Evolutionary conservation across 2,888 invertebrate genomes (phyloP), one percentile per base, ranked within the genome.

Genomic region (Caenorhabditis afra): DNA sequence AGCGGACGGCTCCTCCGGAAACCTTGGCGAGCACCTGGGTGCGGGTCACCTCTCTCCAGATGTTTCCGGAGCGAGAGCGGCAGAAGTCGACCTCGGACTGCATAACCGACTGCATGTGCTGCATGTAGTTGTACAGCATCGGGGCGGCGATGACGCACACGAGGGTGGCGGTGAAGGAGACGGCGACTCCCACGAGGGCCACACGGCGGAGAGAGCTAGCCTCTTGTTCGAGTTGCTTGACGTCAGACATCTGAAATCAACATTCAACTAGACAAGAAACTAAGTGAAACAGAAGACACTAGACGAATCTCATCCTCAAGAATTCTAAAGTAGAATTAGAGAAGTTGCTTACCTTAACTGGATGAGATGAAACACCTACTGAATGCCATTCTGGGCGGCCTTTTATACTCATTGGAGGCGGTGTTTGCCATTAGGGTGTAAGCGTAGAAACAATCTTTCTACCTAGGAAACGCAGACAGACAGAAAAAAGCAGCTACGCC

Each of bases 51-150:
- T 87, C 87, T 66, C 79, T 80, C 87, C 85, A 86, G 78, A 87
- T 81, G 79, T 84, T 85, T 58, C 77, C 76, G 20, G 85, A 85
- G 35, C 87, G 81, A 65, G 87, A 84, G 73, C 85, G 81, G 78
- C 85, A 85, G 82, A 85, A 85, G 52, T 85, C 83, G 50, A 85
- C 79, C 59, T 85, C 85, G 66, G 77, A 77, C 57, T 84, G 84
- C 84, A 84, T 84, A 35, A 82, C 79, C 8, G 83, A 83, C 64
- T 84, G 84, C 85, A 87, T 85, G 75, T 86, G 87, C 79, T 87
- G 87, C 75, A 87, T 82, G 85, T 87, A 87, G 81, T 86, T 87
- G 83, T 86, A 87, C 39, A 87, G 55, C 81, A 87, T 85, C 62
- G 87, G 87, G 50, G 85, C 81, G 35, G 84, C 79, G 52, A 87